Evolutionary conservation across 2,113 vertebrate genomes (phyloP), one percentile per base, ranked within the genome.

Genomic region (Thamnaconus septentrionalis): DNA sequence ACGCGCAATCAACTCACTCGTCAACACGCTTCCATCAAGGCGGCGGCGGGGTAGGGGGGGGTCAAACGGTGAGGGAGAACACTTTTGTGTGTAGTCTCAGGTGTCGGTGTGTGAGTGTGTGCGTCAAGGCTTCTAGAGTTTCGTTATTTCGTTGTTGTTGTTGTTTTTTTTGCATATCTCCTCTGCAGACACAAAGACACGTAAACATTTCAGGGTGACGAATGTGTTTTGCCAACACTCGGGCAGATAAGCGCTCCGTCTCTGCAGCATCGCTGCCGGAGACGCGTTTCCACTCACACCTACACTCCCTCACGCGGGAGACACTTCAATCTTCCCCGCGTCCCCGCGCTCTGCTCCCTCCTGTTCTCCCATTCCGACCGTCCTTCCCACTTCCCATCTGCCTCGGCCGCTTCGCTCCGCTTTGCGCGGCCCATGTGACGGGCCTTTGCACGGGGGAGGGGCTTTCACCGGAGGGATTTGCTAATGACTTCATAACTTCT

Each of bases 231-330:
- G 85, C 85, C 81, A 82, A 64, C 73, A 77, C 74, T 69, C 66
- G 3, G 69, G 64, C 70, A 85, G 87, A 87, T 87, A 87, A 90
- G 78, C 73, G 41, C 56, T 81, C 9, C 79, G 83, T 80, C 75
- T 72, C 75, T 72, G 48, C 4, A 43, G 66, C 78, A 82, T 83
- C 73, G 83, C 83, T 83, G 85, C 66, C 69, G 68, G 83, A 74
- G 85, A 90, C 82, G 79, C 64, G 12, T 82, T 81, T 85, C 85
- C 83, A 85, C 87, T 86, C 79, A 85, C 85, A 86, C 84, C 84
- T 88, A 49, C 81, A 81, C 80, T 41, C n/a, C 80, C 46, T 53
- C 8, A 6, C 77, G 67, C 61, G 73, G 45, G 61, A 78, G 73
- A 82, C 43, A 53, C 66, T 83, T 85, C 18, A 84, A 84, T 86